Percentiles rank a stretch among this genome's conserved stretches.
phyloP scores from a whole-genome alignment of 2,888 invertebrate species.

The Orthonychiurus folsomi region DNA sequence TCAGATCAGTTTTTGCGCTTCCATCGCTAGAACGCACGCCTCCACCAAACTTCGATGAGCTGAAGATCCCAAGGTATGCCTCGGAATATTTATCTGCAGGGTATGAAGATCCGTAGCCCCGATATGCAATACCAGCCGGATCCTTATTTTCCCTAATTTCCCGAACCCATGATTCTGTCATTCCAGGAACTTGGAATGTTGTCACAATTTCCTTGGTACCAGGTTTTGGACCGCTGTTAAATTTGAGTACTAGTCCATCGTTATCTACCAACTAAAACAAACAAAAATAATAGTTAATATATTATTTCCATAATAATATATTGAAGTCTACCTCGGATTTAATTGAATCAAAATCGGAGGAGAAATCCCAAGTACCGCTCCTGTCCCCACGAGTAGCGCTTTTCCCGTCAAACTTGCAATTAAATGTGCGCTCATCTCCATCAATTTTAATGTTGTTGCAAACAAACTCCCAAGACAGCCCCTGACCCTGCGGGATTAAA shows the following conservation, averaged over 20 bases:
- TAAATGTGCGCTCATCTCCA: neutral
- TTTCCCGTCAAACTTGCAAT: constrained; percentile 1
- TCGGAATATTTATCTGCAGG: neutral
- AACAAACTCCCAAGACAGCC: neutral
- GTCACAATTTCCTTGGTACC: neutral
- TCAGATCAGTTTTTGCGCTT: neutral
- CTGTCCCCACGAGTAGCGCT: neutral
- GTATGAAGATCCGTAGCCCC: neutral
- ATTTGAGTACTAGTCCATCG: neutral
- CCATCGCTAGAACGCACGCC: neutral
- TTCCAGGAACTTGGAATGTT: constrained; percentile 3
- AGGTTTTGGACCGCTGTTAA: neutral
- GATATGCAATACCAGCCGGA: neutral
- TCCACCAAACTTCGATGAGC: neutral
- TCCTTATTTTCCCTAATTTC: neutral
- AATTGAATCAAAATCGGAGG: neutral
- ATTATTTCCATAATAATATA: too few species aligned
- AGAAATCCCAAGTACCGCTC: neutral
- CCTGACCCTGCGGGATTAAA: neutral
- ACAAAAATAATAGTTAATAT: neutral
- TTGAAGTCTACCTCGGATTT: neutral
- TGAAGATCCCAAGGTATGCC: neutral
- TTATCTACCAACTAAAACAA: neutral
- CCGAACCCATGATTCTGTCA: neutral
- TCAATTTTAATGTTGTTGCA: neutral